Percentiles rank a stretch among this genome's conserved stretches.
Evolutionary conservation across 2,888 invertebrate genomes (phyloP).

Genomic region (Morpho achilles): DNA sequence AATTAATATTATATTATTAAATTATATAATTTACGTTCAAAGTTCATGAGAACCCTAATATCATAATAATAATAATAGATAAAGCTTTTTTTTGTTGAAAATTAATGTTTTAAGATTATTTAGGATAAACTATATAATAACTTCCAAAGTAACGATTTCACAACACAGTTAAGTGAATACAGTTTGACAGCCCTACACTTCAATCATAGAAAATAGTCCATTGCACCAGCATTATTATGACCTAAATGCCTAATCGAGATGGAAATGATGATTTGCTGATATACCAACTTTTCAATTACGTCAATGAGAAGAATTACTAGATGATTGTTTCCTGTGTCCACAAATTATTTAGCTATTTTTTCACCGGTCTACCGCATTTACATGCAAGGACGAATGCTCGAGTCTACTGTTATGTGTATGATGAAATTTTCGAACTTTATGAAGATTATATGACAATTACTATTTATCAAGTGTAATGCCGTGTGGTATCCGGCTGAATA

Average conservation of each 20-base stretch:
- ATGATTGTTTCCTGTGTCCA: conserved; percentile 69
- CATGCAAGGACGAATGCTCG: conserved; percentile 49
- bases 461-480: too few relatives aligned
- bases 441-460: conserved; percentile 4
- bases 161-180: too few relatives aligned
- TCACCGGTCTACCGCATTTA: conserved; percentile 43
- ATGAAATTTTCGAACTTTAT: conserved; percentile 17
- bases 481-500: too few relatives aligned
- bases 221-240: conserved; percentile 53
- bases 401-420: conserved; percentile 15
- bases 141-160: too few relatives aligned
- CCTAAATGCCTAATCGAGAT: conserved; percentile 70
- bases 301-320: conserved; percentile 57
- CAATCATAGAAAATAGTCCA: conserved; percentile 55
- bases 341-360: conserved; percentile 43
- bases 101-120: too few relatives aligned
- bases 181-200: conserved; percentile 21
- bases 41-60: too few relatives aligned
- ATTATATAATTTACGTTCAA: too few relatives aligned
- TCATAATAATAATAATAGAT: too few relatives aligned
- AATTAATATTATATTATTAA: too few relatives aligned
- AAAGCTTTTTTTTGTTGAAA: too few relatives aligned
- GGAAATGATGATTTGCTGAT: conserved; percentile 62
- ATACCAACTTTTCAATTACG: conserved; percentile 59
- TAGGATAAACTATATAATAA: too few relatives aligned